Evolutionary conservation across 1,140 invertebrate species (phyloP).

Genomic region (Drosophila pachea): DNA sequence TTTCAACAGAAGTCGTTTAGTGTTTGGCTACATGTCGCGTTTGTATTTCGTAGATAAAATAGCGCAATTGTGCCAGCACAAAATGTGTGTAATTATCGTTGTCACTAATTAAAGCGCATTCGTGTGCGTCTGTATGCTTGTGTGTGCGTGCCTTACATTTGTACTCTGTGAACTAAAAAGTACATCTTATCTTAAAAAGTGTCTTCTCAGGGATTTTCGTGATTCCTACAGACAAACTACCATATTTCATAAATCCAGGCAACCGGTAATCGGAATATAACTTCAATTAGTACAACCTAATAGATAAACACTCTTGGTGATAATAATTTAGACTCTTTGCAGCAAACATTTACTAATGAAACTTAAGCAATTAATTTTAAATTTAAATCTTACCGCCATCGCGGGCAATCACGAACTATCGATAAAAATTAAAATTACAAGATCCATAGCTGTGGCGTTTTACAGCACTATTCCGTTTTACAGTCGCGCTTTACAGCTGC

Average conservation of each 20-base stretch:
- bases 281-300: slow-evolving; percentile 7
- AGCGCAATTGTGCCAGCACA: slow-evolving; percentile 52
- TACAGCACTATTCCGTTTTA: slow-evolving; percentile 11
- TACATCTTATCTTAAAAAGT: slow-evolving; percentile 20
- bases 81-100: slow-evolving; percentile 73
- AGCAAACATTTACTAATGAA: no score
- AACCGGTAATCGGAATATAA: slow-evolving; percentile 1
- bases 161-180: slow-evolving; percentile 15
- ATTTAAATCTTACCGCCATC: slow-evolving; percentile 6
- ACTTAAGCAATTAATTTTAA: not conserved
- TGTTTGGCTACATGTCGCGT: slow-evolving; percentile 53
- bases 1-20: slow-evolving; percentile 70
- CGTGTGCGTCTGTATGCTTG: not conserved
- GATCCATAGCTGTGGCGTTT: not conserved
- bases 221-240: slow-evolving; percentile 19
- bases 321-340: no score
- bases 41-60: slow-evolving; percentile 67
- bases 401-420: not conserved
- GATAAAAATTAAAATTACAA: not conserved
- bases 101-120: slow-evolving; percentile 71
- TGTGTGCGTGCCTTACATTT: slow-evolving; percentile 17
- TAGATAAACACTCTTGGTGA: not conserved
- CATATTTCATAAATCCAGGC: slow-evolving; percentile 29
- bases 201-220: slow-evolving; percentile 1
- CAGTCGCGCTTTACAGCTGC: slow-evolving; percentile 8